A percentile compares a stretch with the other conserved stretches of the same genome.
Conservation (phyloP, 2,113 vertebrate genomes). For the Ailuropoda melanoleuca region DNA sequence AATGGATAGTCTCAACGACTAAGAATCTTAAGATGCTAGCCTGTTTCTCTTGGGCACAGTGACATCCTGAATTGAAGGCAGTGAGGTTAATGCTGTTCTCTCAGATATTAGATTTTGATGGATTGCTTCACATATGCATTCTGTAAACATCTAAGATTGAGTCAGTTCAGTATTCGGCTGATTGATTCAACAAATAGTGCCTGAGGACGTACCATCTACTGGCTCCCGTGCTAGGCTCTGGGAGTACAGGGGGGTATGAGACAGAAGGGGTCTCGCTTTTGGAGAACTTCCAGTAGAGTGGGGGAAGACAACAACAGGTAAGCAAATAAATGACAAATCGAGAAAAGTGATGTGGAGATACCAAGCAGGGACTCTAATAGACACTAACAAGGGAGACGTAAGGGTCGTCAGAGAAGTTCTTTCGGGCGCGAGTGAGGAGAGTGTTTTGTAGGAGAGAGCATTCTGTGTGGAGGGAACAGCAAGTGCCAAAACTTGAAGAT, state of each 20-base stretch:
- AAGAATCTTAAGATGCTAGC: background rate
- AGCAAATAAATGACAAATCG: background rate
- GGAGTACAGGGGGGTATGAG: background rate
- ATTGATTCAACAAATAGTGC: background rate
- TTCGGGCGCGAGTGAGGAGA: background rate
- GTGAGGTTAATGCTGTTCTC: background rate
- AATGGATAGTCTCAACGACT: background rate
- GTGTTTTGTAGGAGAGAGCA: background rate
- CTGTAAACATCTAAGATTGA: background rate
- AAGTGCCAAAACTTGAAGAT: background rate
- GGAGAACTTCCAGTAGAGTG: background rate
- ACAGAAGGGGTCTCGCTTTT: background rate
- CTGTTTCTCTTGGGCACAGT: background rate
- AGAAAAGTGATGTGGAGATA: background rate
- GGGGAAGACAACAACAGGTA: background rate
- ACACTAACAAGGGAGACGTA: background rate
- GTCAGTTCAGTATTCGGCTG: background rate
- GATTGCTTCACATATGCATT: background rate
- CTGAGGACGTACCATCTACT: background rate
- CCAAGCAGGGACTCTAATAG: background rate
- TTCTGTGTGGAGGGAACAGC: background rate
- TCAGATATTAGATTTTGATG: slow-evolving; percentile 30
- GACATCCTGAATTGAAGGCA: background rate
- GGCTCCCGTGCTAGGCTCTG: background rate
- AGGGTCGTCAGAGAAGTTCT: background rate